Conservation (phyloP, 53 echinoderm and acorn worm genomes). For the Hippasteria phrygiana region DNA sequence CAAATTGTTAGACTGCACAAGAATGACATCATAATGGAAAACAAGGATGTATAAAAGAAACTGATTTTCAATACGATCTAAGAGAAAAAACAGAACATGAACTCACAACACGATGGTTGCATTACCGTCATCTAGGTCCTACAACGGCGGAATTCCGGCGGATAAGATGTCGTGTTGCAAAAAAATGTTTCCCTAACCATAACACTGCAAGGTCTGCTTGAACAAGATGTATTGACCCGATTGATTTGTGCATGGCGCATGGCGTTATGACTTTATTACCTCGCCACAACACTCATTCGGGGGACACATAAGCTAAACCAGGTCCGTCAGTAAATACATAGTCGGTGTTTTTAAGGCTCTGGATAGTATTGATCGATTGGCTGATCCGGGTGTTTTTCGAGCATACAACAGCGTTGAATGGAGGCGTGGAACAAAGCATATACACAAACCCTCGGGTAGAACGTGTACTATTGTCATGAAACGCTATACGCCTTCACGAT, state of each 20-base stretch:
- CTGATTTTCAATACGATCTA: no score
- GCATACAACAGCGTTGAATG: no score
- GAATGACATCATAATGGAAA: background rate
- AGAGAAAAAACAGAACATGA: background rate
- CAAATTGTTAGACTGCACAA: background rate
- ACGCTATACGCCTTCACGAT: no score
- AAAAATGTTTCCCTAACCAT: background rate
- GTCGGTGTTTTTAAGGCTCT: background rate
- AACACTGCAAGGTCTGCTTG: background rate
- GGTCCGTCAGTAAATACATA: background rate
- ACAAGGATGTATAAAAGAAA: background rate
- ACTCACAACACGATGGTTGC: background rate
- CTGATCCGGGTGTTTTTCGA: background rate
- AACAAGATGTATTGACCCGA: background rate
- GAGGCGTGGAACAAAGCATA: background rate
- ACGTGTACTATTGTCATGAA: background rate
- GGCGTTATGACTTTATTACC: constrained; percentile 10
- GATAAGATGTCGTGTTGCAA: no score
- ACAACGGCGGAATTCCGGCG: background rate
- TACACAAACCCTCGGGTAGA: background rate
- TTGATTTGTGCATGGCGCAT: background rate
- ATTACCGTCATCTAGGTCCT: background rate
- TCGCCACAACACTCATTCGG: background rate
- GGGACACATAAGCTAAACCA: background rate
- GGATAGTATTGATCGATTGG: background rate